Percentiles rank a stretch among this genome's conserved stretches.
These are phyloP conservation scores for Agriopis leucophaearia DNA, from an alignment of 2,888 invertebrate species.

Conservation along the genomic window DNA sequence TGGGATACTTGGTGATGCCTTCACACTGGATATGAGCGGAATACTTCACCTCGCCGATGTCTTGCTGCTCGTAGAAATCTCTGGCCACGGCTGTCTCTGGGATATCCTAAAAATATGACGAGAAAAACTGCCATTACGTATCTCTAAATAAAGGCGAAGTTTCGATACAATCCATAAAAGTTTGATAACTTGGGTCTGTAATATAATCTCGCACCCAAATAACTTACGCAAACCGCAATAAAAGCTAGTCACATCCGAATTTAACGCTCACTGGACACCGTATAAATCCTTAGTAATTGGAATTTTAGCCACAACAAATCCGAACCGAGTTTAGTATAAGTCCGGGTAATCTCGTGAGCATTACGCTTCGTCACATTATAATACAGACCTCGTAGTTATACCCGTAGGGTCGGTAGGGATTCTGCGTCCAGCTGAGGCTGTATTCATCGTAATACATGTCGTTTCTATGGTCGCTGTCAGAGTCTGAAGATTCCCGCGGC, in stretches of 20 bases:
- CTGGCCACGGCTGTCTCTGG: conserved; percentile 50
- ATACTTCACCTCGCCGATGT: conserved; percentile 53
- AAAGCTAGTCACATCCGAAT: conserved; percentile 11
- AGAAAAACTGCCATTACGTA: neutral
- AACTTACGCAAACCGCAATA: conserved; percentile 5
- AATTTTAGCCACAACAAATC: conserved; percentile 24
- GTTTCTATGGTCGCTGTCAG: conserved; percentile 65
- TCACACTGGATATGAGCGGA: conserved; percentile 29
- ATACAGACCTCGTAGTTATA: conserved; percentile 61
- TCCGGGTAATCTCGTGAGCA: conserved; percentile 18
- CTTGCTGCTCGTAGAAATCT: conserved; percentile 56
- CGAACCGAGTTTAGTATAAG: conserved; percentile 18
- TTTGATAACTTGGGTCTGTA: neutral
- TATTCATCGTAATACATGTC: conserved; percentile 67
- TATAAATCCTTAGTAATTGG: conserved; percentile 30
- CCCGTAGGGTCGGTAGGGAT: conserved; percentile 56
- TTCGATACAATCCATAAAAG: neutral
- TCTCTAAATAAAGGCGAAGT: no score
- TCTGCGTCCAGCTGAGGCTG: conserved; percentile 63
- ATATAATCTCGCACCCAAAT: neutral
- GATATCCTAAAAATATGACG: conserved; percentile 52
- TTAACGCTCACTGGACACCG: conserved; percentile 17
- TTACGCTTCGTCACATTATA: conserved; percentile 1
- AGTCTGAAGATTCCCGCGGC: conserved; percentile 64
- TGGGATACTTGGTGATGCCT: conserved; percentile 26